Evolutionary conservation across 2,113 vertebrate genomes (phyloP), one percentile per base, ranked within the genome.

Genomic region (Zosterops lateralis): DNA sequence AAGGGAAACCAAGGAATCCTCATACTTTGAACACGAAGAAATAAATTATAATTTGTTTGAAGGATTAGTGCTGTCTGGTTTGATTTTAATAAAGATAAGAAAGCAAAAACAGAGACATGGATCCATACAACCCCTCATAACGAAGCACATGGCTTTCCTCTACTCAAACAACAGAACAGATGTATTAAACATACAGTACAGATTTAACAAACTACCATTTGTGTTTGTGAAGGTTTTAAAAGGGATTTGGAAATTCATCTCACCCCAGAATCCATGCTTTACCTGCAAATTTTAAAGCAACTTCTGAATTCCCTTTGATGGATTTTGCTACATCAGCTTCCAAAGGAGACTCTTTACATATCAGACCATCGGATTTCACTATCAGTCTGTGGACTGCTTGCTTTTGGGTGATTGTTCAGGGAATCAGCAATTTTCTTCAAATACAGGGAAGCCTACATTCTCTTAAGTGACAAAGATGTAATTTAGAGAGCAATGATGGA

Each of bases 81-180:
- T 97, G 96, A 97, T 97, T 97, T 97, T 97, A 97, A 97, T 98
- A 96, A 98, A 96, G 97, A 95, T 96, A 97, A 97, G 89, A 93
- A 84, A 85, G 83, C 78, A 95, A 97, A 94, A 96, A 95, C 84
- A 95, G 97, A 98, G 79, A 82, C 85, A 87, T 62, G 95, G 92
- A 94, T 93, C 70, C 76, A 85, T 95, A 79, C 86, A 96, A 87
- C 60, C 34, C 44, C 75, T 92, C 90, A 94, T 80, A 97, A 96
- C 56, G 58, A 96, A 92, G 67, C 78, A 94, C 54, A 25, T 53
- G 38, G 50, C 60, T 93, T 81, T 78, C 93, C 85, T 85, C 61
- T 95, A 71, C 48, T 93, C 53, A 91, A 93, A 96, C 68, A 95
- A 96, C 96, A 79, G 90, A 96, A 91, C 38, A 95, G 90, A 93